Evolutionary conservation across 2,888 invertebrate species (phyloP), one percentile per base, ranked within the genome.

Genomic region (Philopedon plagiatum): DNA sequence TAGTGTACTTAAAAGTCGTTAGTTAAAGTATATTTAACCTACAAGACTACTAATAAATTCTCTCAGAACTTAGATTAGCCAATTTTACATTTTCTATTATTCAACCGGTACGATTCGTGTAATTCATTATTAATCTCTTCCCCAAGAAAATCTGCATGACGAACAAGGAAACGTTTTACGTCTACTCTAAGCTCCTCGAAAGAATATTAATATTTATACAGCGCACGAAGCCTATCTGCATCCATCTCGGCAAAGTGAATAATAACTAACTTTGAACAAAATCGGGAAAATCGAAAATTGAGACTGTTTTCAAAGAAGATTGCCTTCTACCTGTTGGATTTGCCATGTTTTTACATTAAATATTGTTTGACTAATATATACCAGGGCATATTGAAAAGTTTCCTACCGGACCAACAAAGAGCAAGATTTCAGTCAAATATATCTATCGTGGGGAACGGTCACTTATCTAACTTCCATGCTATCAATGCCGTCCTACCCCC

Each of bases 131-230:
- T 66, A 66, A 66, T 66, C 66, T 15, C 34, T 49, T 66, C 32
- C 66, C 29, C n/a, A 58, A 66, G 57, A 49, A 66, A 66, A 66
- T 66, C 66, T 66, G 57, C 58, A 58, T 58, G 66, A 56, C 66
- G 66, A 32, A 66, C 46, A 66, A 66, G 41, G 46, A 58, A 57
- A 49, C 49, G 26, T 66, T 66, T 66, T 58, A 58, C 58, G 58
- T 49, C 26, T 29, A 21, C 46, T 46, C 49, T 41, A 21, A 62
- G 62, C 62, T 41, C 44, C 54, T 61, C 46, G 60, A 65, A 65
- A 71, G 71, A 66, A 71, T 71, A 71, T 71, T 71, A 71, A 71
- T 71, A 71, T 71, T 71, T 71, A 71, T 71, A 61, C 56, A 39
- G 61, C 54, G 51, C 71, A 60, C 60, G 60, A 32, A 71, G 71